Conservation (phyloP, 2,888 invertebrate species). For the Ophion costatus region DNA sequence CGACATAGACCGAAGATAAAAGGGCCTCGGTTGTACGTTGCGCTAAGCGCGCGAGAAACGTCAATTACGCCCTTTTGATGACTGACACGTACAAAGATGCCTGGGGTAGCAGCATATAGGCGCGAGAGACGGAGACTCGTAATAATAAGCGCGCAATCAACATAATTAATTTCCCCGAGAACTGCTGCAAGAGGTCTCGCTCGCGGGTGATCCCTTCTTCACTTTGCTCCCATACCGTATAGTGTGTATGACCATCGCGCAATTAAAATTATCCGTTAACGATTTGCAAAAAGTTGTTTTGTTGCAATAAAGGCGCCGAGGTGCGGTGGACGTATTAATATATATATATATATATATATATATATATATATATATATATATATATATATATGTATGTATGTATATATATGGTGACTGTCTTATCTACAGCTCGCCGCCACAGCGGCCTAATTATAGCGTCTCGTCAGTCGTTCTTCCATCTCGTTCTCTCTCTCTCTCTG, state of each 20-base stretch:
- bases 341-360: neutral
- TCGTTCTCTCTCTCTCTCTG: neutral
- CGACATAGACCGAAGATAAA: neutral
- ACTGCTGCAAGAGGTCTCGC: constrained; percentile 5
- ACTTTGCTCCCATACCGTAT: neutral
- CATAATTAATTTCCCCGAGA: constrained; percentile 68
- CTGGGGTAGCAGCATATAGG: neutral
- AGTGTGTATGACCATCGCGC: constrained; percentile 46
- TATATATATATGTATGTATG: too few species aligned
- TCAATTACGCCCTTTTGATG: neutral
- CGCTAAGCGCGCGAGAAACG: neutral
- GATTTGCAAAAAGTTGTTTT: constrained; percentile 81
- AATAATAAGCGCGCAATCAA: constrained; percentile 66
- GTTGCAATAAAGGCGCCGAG: constrained; percentile 70
- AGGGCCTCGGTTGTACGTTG: neutral
- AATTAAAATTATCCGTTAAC: constrained; percentile 81
- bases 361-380: too few species aligned
- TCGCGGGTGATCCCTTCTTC: constrained; percentile 17
- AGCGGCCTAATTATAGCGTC: constrained; percentile 78
- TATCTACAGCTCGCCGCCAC: constrained; percentile 70
- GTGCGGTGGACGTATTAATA: constrained; percentile 28
- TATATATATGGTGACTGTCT: constrained; percentile 58
- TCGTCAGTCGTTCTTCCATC: constrained; percentile 56
- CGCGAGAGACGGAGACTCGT: constrained; percentile 56
- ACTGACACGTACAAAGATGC: neutral